phyloP scores from a whole-genome alignment of 2,888 invertebrate species.

The Papilio elwesi region DNA sequence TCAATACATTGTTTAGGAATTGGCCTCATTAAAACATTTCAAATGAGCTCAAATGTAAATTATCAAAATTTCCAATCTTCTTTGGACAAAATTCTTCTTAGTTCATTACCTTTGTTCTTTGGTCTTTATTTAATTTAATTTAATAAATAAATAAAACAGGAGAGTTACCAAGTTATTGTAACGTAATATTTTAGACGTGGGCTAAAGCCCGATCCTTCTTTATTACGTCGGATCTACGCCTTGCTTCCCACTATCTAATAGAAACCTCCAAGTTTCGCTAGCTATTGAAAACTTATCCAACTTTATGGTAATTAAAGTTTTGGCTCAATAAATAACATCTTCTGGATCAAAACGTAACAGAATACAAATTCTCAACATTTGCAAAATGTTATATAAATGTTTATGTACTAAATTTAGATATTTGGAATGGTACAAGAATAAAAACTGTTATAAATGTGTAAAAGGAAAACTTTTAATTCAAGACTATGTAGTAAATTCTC shows the following conservation, averaged over 20 bases:
- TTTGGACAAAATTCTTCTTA: too few species aligned
- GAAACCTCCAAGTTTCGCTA: constrained; percentile 19
- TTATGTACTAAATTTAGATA: neutral
- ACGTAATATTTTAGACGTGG: constrained; percentile 24
- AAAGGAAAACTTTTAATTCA: too few species aligned
- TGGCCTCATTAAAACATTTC: too few species aligned
- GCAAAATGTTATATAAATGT: too few species aligned
- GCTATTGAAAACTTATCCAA: constrained; percentile 3
- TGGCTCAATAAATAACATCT: neutral
- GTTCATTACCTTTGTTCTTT: neutral
- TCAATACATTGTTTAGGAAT: too few species aligned
- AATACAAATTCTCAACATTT: neutral
- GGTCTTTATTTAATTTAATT: neutral
- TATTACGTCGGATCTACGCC: constrained; percentile 27
- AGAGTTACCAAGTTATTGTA: neutral
- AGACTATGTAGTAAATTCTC: too few species aligned
- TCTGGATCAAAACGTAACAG: neutral
- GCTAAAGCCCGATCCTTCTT: constrained; percentile 28
- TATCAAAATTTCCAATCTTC: too few species aligned
- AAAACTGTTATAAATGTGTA: too few species aligned
- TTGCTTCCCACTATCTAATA: constrained; percentile 10
- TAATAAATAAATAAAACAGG: neutral
- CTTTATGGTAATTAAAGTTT: constrained; percentile 24
- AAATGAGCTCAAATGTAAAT: too few species aligned
- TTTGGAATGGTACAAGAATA: too few species aligned